A percentile compares a stretch with the other conserved stretches of the same genome.
Conservation (phyloP, 1,140 invertebrate species). For the Drosophila carrolli region DNA sequence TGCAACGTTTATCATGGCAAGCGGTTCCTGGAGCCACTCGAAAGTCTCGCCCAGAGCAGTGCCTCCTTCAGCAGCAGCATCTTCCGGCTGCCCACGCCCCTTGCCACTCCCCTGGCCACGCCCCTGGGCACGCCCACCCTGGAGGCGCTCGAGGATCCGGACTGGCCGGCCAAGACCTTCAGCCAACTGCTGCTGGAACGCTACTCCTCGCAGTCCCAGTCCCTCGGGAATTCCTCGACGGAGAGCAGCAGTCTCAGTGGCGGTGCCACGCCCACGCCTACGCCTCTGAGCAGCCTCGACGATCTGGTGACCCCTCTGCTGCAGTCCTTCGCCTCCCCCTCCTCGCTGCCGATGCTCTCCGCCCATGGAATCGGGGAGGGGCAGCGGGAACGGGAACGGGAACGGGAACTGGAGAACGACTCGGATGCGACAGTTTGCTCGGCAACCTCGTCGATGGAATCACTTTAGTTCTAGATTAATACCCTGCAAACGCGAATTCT, state of each 20-base stretch:
- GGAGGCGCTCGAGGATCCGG: constrained; percentile 28
- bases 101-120: constrained; percentile 64
- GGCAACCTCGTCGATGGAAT: constrained; percentile 67
- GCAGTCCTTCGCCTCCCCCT: constrained; percentile 54
- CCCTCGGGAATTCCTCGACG: constrained; percentile 49
- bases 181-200: constrained; percentile 61
- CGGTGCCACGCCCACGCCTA: constrained; percentile 36
- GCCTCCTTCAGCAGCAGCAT: constrained; percentile 75
- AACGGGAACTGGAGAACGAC: constrained; percentile 27
- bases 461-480: constrained; percentile 31
- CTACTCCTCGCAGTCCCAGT: constrained; percentile 38
- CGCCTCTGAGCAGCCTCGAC: constrained; percentile 50
- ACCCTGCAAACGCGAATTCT: not conserved
- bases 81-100: constrained; percentile 58
- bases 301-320: constrained; percentile 62
- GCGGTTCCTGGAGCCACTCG: constrained; percentile 68
- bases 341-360: constrained; percentile 55
- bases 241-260: constrained; percentile 63
- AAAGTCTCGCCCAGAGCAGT: constrained; percentile 55
- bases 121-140: constrained; percentile 59
- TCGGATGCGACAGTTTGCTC: constrained; percentile 74
- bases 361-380: constrained; percentile 29
- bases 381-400: not conserved
- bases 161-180: constrained; percentile 66
- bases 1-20: constrained; percentile 70